Percentiles rank a stretch among this genome's conserved stretches.
Conservation (phyloP, 2,888 invertebrate species). For the Chironomus riparius region DNA sequence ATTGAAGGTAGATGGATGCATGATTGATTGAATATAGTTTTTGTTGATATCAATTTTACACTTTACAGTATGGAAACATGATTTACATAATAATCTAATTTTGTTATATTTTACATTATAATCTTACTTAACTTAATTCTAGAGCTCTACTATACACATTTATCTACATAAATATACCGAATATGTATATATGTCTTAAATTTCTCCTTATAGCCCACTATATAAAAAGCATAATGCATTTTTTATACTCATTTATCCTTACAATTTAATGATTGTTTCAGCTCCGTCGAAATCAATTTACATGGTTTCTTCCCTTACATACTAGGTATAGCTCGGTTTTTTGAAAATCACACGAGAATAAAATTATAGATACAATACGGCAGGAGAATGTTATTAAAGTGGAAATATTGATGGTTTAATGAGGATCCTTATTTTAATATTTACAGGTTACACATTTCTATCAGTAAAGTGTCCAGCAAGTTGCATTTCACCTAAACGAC, state of each 20-base stretch:
- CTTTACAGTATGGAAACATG: neutral
- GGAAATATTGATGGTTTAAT: neutral
- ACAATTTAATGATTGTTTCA: slow-evolving; percentile 24
- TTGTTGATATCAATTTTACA: neutral
- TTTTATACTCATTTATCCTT: slow-evolving; percentile 1
- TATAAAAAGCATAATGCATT: slow-evolving; percentile 1
- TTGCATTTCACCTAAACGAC: no score
- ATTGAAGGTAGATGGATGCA: neutral
- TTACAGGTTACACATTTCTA: no score
- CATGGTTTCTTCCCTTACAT: slow-evolving; percentile 16
- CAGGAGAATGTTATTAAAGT: no score
- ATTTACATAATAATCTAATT: neutral
- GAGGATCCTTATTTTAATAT: neutral
- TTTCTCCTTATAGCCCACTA: neutral
- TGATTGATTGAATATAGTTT: neutral
- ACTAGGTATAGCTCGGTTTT: slow-evolving; percentile 8
- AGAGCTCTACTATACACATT: neutral
- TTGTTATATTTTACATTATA: neutral
- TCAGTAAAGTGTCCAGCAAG: no score
- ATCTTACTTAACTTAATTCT: neutral
- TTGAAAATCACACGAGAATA: neutral
- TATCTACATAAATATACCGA: neutral
- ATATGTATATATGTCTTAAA: neutral
- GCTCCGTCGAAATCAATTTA: slow-evolving; percentile 17
- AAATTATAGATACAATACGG: neutral